phyloP scores from a whole-genome alignment of 92 coral and sea anemone species.

The Epizoanthus illoricatus region DNA sequence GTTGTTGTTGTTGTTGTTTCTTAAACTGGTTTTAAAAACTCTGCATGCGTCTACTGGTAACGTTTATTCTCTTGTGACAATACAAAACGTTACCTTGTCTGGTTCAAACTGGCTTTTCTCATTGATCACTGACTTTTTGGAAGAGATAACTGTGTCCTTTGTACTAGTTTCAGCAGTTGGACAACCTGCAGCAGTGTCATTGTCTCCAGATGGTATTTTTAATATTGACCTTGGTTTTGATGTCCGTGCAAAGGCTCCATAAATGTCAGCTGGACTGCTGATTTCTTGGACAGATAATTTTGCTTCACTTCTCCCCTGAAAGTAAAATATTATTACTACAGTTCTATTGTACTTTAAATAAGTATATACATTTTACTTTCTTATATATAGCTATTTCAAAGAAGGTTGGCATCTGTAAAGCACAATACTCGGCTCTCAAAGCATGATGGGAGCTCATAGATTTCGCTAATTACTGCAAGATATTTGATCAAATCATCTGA shows the following conservation, averaged over 20 bases:
- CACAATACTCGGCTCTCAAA: no score
- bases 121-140: background rate
- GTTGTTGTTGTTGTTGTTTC: background rate
- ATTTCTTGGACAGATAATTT: conserved; percentile 16
- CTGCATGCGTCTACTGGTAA: background rate
- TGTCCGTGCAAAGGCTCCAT: conserved; percentile 48
- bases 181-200: background rate
- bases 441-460: no score
- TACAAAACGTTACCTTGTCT: background rate
- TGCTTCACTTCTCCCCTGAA: background rate
- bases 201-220: conserved; percentile 54
- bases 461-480: no score
- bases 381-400: no score
- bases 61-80: background rate
- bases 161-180: background rate
- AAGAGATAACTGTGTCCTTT: background rate
- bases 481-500: no score
- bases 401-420: no score
- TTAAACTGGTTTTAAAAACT: background rate
- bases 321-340: no score
- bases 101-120: conserved; percentile 6
- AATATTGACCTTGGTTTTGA: conserved; percentile 65
- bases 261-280: conserved; percentile 76
- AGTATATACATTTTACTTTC: background rate
- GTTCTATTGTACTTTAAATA: background rate